A percentile compares a stretch with the other conserved stretches of the same genome.
Evolutionary conservation across 2,888 invertebrate genomes (phyloP).

Genomic region (Hypercompe scribonia): DNA sequence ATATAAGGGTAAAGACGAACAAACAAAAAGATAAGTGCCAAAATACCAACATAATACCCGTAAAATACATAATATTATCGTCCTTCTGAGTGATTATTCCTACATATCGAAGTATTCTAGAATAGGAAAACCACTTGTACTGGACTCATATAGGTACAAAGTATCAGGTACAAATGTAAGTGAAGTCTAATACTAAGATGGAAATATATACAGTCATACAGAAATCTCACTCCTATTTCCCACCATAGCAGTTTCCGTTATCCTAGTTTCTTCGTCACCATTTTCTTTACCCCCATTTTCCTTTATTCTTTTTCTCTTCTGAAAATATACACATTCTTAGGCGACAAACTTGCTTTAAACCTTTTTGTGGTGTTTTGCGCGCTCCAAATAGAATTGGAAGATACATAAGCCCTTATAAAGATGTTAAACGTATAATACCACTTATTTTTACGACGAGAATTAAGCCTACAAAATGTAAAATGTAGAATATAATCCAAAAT

Average conservation of each 20-base stretch:
- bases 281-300: neutral
- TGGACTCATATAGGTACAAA: too few relatives aligned
- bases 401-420: neutral
- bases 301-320: neutral
- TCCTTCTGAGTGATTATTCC: neutral
- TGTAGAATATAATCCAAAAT: neutral
- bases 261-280: neutral
- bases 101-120: neutral
- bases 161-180: too few relatives aligned
- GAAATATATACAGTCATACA: too few relatives aligned
- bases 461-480: neutral
- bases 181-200: too few relatives aligned
- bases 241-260: neutral
- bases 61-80: constrained; percentile 23
- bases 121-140: neutral
- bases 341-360: neutral
- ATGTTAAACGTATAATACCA: neutral
- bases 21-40: constrained; percentile 33
- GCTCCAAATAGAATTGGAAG: neutral
- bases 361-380: neutral
- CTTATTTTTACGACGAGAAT: neutral
- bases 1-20: constrained; percentile 22
- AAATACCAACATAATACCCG: constrained; percentile 16
- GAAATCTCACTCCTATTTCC: too few relatives aligned
- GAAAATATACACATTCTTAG: neutral